Conservation (phyloP, 2,888 invertebrate genomes). For the Clivina fossor region DNA sequence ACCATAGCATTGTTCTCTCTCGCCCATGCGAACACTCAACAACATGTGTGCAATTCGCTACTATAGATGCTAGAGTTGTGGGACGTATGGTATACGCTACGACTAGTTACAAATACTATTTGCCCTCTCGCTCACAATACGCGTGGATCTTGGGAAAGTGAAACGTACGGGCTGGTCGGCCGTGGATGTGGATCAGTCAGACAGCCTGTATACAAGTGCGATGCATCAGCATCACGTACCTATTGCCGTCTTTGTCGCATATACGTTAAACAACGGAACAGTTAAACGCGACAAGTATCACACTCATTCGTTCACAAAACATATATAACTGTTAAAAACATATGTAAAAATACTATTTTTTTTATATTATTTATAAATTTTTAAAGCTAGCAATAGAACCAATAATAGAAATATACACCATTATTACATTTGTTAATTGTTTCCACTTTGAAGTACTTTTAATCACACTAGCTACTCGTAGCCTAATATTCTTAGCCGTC, state of each 20-base stretch:
- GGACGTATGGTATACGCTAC: conserved; percentile 22
- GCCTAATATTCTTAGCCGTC: too few relatives aligned
- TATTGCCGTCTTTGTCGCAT: conserved; percentile 17
- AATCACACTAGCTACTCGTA: too few relatives aligned
- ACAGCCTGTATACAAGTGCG: conserved; percentile 20
- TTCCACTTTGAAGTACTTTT: too few relatives aligned
- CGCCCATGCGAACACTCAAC: conserved; percentile 34
- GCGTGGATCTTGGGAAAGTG: conserved; percentile 29
- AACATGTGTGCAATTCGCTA: conserved; percentile 25
- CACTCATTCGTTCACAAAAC: conserved; percentile 40
- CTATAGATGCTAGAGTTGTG: conserved; percentile 37
- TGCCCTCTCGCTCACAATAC: conserved; percentile 7
- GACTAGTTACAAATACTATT: conserved; percentile 10
- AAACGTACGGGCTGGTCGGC: conserved; percentile 37
- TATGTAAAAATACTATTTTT: conserved; percentile 13
- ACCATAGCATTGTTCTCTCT: conserved; percentile 43
- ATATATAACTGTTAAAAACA: conserved; percentile 14
- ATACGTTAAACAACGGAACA: background rate
- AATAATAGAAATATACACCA: too few relatives aligned
- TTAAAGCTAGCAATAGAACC: background rate
- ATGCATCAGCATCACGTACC: conserved; percentile 23
- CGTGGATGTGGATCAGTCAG: conserved; percentile 37
- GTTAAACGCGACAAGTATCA: background rate
- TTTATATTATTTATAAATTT: background rate
- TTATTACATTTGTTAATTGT: too few relatives aligned